Conservation (phyloP, 64 coral and sea anemone species). For the Acropora yongei region DNA sequence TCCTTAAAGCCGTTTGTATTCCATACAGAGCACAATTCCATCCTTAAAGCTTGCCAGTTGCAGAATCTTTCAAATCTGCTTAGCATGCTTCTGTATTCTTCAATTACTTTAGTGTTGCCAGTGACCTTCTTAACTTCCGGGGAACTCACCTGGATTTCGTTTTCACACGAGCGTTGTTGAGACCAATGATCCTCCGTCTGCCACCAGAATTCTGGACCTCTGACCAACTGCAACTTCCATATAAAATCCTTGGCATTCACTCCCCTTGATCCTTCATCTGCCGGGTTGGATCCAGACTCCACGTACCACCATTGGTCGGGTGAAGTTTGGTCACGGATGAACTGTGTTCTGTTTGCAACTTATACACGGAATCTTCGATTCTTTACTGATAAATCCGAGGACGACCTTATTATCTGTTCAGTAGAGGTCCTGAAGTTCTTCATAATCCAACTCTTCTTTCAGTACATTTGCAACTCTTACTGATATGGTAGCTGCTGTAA, state of each 20-base stretch:
- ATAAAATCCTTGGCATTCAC: conserved; percentile 33
- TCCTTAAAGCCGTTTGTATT: conserved; percentile 17
- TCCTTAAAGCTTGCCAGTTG: conserved; percentile 49
- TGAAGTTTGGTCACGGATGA: conserved; percentile 20
- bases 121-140: conserved; percentile 25
- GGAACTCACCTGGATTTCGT: not conserved
- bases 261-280: conserved; percentile 48
- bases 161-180: not conserved
- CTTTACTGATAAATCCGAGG: conserved; percentile 29
- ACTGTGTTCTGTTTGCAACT: conserved; percentile 38
- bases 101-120: not conserved
- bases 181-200: conserved; percentile 19
- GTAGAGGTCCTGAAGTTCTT: conserved; percentile 20
- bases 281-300: conserved; percentile 11
- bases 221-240: conserved; percentile 24
- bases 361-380: conserved; percentile 36
- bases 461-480: conserved; percentile 47
- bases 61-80: conserved; percentile 35
- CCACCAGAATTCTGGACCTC: conserved; percentile 47
- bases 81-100: not conserved
- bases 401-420: conserved; percentile 53
- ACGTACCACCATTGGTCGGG: conserved; percentile 43
- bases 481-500: conserved; percentile 46
- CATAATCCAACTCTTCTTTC: not conserved
- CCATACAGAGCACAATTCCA: conserved; percentile 13